Base-by-base conservation (phyloP, 2,888 invertebrate species). In the Caenorhabditis sp. region DNA sequence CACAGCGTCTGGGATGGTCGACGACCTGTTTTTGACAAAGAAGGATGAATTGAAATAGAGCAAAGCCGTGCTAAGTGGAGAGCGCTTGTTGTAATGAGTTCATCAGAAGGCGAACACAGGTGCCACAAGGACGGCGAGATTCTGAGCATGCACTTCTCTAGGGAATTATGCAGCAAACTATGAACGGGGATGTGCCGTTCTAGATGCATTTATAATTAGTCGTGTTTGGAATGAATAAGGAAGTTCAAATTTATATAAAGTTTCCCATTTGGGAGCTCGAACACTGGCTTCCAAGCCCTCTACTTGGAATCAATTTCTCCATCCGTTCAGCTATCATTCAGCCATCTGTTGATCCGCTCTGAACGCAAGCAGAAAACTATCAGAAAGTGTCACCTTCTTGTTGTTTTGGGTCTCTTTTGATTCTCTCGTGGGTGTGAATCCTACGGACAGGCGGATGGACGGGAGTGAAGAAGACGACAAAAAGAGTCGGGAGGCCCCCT, bases 351-450 rank as follows among this genome's bases (percentile, higher is more conserved):
- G 26, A 55, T 55, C 18, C 47, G n/a, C 56, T 55, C n/a, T 55
- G 28, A 28, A 28, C 28, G 6, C 13, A n/a, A 28, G 28, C 26
- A 28, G 15, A 55, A 55, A 55, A 55, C 55, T 28, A 55, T 55
- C 55, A 55, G n/a, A 55, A 55, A 55, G 55, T 62, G 56, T 51
- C 47, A 26, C 56, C 44, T 44, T 61, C 53, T 44, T 18, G 56
- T 60, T 60, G 50, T 60, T 32, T 56, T 60, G 51, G 40, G 44
- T 69, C 61, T 64, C 50, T 47, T 37, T 53, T 35, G 60, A 69
- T 64, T 65, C 70, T n/a, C n/a, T 70, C 64, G 69, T 70, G 67
- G 68, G 67, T 68, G 61, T 68, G 61, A 68, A 68, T 76, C 68
- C 61, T 26, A 22, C 53, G n/a, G 61, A 47, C 24, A 11, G 44